Base-by-base conservation (phyloP, 2,888 invertebrate genomes). In the Calameuta idolon region DNA sequence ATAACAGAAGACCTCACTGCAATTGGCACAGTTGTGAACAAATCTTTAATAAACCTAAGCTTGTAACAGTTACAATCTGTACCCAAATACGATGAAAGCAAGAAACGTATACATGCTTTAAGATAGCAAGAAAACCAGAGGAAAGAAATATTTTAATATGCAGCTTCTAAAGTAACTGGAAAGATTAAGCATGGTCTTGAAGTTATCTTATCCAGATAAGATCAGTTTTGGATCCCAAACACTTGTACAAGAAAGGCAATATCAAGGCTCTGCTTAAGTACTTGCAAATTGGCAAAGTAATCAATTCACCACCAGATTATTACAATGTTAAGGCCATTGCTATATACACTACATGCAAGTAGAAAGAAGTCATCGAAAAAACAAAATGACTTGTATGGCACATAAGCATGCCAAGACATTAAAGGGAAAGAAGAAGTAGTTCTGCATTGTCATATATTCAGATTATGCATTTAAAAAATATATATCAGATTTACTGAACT, bases 211-310 rank as follows among this genome's bases (percentile, higher is more conserved):
- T 99, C 1, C 96, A 97, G 92, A 98, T 99, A 98, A 94, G 99
- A 86, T 96, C 97, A 0, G 97, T 94, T 0, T 92, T 99, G 15
- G 96, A 99, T 92, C 97, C 98, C 0, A 98, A 98, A 91, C 95
- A 95, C 84, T 98, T 98, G 92, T 99, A 99, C 92, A 98, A 98
- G 92, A 96, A 97, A 87, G 98, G 97, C 90, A 97, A 98, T 88
- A 93, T 96, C 83, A 96, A 96, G 92, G 95, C 94, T 1, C 88
- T 97, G 55, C 98, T 99, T 0, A 99, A 98, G 92, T 98, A 97
- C 90, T 99, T 99, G 92, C 90, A 96, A 94, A 93, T 97, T 87
- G 97, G 97, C 74, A 95, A 94, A 84, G 95, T 97, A 31, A 93
- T 98, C 88, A 98, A 98, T 90, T 95, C 96, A 23, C 94, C 98